phyloP scores from a whole-genome alignment of 2,888 invertebrate genomes.

The Microchrysa polita region DNA sequence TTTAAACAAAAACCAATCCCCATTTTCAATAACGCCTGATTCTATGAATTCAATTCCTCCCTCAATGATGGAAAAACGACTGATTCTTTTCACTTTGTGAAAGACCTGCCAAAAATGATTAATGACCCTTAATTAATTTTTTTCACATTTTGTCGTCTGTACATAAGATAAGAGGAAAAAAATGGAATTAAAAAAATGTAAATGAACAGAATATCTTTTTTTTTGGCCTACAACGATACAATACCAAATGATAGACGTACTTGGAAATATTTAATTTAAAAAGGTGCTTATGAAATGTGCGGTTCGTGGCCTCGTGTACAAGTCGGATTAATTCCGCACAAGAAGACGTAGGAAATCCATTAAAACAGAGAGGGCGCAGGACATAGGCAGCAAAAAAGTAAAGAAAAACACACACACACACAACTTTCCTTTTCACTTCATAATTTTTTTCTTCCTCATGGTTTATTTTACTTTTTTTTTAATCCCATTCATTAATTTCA shows the following conservation, averaged over 20 bases:
- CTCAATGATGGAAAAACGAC: background rate
- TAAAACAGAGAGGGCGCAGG: slow-evolving; percentile 23
- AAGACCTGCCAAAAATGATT: slow-evolving; percentile 46
- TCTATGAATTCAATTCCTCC: no score
- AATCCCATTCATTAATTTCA: slow-evolving; percentile 49
- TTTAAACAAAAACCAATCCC: no score
- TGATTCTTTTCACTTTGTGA: background rate
- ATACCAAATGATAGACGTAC: slow-evolving; percentile 18
- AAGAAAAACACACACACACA: no score
- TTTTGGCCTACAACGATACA: slow-evolving; percentile 5
- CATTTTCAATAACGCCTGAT: no score
- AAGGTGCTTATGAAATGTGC: background rate
- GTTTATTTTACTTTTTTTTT: slow-evolving; percentile 35
- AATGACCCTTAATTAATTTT: slow-evolving; percentile 48
- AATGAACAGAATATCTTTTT: slow-evolving; percentile 31
- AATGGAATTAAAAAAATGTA: slow-evolving; percentile 13
- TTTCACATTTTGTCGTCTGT: slow-evolving; percentile 30
- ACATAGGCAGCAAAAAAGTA: no score
- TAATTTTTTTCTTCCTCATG: slow-evolving; percentile 16
- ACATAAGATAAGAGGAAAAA: slow-evolving; percentile 28
- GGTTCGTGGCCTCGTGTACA: background rate
- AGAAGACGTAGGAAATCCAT: slow-evolving; percentile 38
- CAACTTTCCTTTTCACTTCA: slow-evolving; percentile 32
- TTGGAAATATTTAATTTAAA: background rate
- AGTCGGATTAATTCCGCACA: slow-evolving; percentile 20